Evolutionary conservation across 2,797 vertebrate species (phyloP).

Genomic region (Mus spretus): DNA sequence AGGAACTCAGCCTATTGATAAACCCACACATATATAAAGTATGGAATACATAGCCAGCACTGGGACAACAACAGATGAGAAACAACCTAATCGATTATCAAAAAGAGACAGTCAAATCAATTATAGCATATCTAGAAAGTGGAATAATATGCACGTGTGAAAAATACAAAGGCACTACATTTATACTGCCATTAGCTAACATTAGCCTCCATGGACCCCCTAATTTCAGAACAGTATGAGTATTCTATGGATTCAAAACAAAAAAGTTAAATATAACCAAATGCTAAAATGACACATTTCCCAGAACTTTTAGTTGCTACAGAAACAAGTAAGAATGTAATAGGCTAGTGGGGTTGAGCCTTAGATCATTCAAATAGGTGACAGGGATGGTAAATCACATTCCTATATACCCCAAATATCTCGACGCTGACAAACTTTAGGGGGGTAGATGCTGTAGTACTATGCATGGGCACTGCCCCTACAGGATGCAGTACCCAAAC

Average conservation of each 20-base stretch:
- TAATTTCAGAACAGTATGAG: slow-evolving; percentile 43
- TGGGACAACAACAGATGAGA: background rate
- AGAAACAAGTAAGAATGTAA: slow-evolving; percentile 31
- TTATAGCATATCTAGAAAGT: background rate
- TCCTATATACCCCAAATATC: background rate
- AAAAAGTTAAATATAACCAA: slow-evolving; percentile 49
- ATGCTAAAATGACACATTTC: slow-evolving; percentile 27
- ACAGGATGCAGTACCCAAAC: background rate
- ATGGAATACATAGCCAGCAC: background rate
- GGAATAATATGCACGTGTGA: background rate
- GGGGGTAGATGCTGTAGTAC: background rate
- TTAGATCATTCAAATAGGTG: background rate
- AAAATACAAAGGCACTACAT: background rate
- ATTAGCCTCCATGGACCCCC: background rate
- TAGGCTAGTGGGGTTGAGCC: background rate
- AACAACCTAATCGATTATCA: background rate
- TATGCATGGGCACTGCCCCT: background rate
- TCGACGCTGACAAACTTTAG: background rate
- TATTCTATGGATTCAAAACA: background rate
- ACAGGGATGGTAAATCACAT: background rate
- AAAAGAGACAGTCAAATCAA: background rate
- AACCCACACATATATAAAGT: background rate
- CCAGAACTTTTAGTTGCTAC: background rate
- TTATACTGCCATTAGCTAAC: slow-evolving; percentile 28
- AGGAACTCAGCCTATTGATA: background rate